Conservation (phyloP, 2,888 invertebrate species). For the Ectemnius lituratus region DNA sequence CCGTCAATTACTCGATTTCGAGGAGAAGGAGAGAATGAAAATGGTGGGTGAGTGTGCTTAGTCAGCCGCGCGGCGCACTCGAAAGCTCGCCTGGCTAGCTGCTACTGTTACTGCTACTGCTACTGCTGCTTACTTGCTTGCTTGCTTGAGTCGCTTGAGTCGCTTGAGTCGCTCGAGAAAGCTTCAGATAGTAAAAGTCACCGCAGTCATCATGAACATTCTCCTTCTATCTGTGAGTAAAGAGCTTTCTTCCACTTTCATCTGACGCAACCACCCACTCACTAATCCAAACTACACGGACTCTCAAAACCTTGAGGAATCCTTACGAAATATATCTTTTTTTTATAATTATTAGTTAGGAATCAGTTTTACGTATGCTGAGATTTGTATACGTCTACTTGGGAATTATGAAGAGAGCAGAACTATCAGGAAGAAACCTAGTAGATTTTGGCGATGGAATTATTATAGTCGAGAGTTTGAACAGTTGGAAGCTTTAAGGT, state of each 20-base stretch:
- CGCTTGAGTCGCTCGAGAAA: background rate
- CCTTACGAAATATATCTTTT: background rate
- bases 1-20: constrained; percentile 32
- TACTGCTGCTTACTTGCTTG: too few relatives aligned
- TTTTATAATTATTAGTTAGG: too few relatives aligned
- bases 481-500: constrained; percentile 53
- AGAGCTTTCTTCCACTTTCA: background rate
- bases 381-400: constrained; percentile 50
- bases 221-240: constrained; percentile 23
- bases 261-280: too few relatives aligned
- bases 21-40: background rate
- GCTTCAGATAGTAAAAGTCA: background rate
- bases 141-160: too few relatives aligned
- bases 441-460: constrained; percentile 58
- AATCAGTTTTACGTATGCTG: constrained; percentile 7
- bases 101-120: too few relatives aligned
- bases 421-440: constrained; percentile 35
- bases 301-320: constrained; percentile 35
- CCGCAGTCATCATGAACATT: constrained; percentile 30
- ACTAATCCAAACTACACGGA: too few relatives aligned
- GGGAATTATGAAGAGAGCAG: constrained; percentile 25
- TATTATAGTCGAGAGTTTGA: constrained; percentile 46
- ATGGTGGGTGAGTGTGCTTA: background rate
- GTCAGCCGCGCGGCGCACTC: constrained; percentile 15
- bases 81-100: too few relatives aligned